Base-by-base conservation (phyloP, 2,888 invertebrate genomes). In the Drosophila neonasuta region DNA sequence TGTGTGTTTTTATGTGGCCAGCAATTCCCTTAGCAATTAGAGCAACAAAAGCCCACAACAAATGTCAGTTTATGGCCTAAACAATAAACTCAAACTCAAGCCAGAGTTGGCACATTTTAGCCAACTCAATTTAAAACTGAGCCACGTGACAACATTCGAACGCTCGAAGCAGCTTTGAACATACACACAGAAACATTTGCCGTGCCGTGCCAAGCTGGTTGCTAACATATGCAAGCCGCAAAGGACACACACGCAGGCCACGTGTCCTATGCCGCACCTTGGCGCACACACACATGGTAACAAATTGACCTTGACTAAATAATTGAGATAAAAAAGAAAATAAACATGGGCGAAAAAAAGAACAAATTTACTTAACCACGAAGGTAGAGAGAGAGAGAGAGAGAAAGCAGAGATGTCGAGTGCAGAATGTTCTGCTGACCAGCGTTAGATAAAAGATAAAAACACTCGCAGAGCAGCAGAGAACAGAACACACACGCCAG, bases 241-340 rank as follows among this genome's bases (percentile, higher is more conserved):
- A 48, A 76, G 72, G 76, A 67, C 63, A 55, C 57, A 58, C 56
- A 71, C 61, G 48, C 50, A 56, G 51, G 29, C 29, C 71, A 75
- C 76, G 67, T 75, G 69, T 52, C 20, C 46, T 60, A 46, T 55
- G 51, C 48, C 62, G 46, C 72, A 71, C 67, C 72, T 60, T 39
- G 24, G 30, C 17, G 4, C 10, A 5, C 61, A 29, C 34, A 55
- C 46, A 60, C 24, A 24, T 24, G 24, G 44, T 29, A 30, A 60
- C 73, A 77, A 74, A 74, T 80, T 68, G 79, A 79, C 79, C 72
- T 82, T 77, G 82, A 75, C 73, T 73, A 68, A 73, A 74, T 79
- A 82, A 80, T 82, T 80, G 77, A 80, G 71, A 46, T 62, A 67
- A 71, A 52, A 49, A 59, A 64, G 61, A 46, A 46, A 45, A 36